These are phyloP conservation scores for Calcarius lapponicus DNA, from an alignment of 2,797 vertebrate genomes.

Conservation along the genomic window DNA sequence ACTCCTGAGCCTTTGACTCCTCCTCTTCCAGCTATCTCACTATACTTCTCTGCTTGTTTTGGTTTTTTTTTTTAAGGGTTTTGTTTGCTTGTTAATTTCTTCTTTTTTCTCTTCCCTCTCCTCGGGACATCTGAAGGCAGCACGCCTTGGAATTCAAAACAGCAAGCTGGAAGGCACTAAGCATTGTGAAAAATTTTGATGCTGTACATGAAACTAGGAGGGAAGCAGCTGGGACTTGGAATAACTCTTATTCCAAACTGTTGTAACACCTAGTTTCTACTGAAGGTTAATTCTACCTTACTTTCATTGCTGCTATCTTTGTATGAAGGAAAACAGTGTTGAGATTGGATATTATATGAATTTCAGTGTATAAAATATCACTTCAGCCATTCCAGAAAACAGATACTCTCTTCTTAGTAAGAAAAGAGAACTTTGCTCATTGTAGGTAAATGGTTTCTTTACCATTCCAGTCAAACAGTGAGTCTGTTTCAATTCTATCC, in stretches of 20 bases:
- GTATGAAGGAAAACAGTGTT: not conserved
- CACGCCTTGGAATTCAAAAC: not conserved
- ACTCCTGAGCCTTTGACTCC: not conserved
- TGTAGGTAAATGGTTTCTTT: not conserved
- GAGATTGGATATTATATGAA: not conserved
- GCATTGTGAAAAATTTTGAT: not conserved
- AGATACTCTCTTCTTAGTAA: not conserved
- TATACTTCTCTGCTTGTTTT: not conserved
- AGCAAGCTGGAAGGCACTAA: not conserved
- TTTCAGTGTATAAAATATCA: not conserved
- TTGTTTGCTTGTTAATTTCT: not conserved
- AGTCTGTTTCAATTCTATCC: not conserved
- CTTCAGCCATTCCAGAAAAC: not conserved
- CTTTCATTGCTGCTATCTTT: not conserved
- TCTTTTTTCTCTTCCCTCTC: not conserved
- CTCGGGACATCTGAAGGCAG: not conserved
- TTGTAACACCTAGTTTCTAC: not conserved
- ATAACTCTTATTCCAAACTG: not conserved
- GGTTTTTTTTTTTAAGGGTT: not conserved
- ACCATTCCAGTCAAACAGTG: not conserved
- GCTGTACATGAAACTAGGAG: fast-evolving
- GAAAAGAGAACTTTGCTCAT: not conserved
- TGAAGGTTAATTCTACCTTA: not conserved
- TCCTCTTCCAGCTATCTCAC: not conserved
- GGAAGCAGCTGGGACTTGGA: not conserved